Evolutionary conservation across 2,797 vertebrate genomes (phyloP).

Genomic region (Peromyscus attwateri): DNA sequence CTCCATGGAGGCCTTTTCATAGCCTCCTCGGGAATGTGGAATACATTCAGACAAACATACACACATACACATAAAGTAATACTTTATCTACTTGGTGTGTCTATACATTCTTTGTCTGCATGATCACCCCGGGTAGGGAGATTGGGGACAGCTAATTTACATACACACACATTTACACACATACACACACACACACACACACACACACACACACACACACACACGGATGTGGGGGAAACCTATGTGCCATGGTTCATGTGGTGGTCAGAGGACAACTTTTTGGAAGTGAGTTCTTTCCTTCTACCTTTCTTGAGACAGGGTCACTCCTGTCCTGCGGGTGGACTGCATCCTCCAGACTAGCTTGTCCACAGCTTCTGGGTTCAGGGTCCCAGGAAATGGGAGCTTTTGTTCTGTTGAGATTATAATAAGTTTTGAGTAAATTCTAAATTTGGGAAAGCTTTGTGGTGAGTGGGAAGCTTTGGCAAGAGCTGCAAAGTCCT

Average conservation of each 20-base stretch:
- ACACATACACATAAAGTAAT: neutral
- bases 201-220: neutral
- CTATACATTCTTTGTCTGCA: neutral
- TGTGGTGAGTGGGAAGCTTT: neutral
- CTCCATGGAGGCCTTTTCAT: neutral
- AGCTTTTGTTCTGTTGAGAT: neutral
- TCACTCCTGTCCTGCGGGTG: neutral
- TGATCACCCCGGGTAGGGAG: neutral
- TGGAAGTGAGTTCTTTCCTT: neutral
- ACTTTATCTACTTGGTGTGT: neutral
- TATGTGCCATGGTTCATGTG: neutral
- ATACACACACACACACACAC: neutral
- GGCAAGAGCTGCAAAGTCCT: neutral
- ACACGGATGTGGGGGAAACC: rapidly evolving
- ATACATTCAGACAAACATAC: neutral
- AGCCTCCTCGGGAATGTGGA: neutral
- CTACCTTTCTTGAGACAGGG: neutral
- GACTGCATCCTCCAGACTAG: neutral
- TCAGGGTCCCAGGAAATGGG: neutral
- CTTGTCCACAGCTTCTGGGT: neutral
- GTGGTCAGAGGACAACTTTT: neutral
- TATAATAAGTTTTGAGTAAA: neutral
- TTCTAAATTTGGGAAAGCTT: neutral
- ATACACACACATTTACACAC: neutral
- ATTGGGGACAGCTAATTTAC: neutral